Evolutionary conservation across 2,113 vertebrate genomes (phyloP), one percentile per base, ranked within the genome.

Genomic region (Percopsis transmontana): DNA sequence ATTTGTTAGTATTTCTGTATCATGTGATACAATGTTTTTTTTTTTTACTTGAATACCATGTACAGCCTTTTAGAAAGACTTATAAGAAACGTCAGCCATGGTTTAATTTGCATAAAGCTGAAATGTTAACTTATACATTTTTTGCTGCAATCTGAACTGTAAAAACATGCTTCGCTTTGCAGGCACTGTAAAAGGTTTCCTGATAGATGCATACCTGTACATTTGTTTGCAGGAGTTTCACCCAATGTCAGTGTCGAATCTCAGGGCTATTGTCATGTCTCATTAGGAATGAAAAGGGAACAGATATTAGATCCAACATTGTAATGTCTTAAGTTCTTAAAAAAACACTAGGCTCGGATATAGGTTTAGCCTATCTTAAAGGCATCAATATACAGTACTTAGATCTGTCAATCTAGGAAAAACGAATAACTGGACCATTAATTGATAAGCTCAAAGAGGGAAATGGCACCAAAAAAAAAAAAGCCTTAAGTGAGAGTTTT

Each of bases 181-280:
- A 3, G 6, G n/a, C 23, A 14, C 19, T 23, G 67, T 7, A n/a
- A 58, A 55, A 11, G 52, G 38, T 19, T 62, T 66, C 2, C 21
- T 33, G 65, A n/a, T 56, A 55, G 62, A 77, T 9, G 39, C 16
- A n/a, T 18, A 20, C 18, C 66, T n/a, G 20, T 27, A 2, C 0
- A 0, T 72, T n/a, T 62, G 59, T 64, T 57, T 50, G 57, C 40
- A 52, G 24, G 15, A 73, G 59, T 75, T 74, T 40, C 63, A 70
- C 55, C 66, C 39, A 45, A 2, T 62, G 59, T 12, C 56, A 6
- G 15, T 59, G 64, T 70, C 33, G 47, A 14, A 61, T 64, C 79
- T 87, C 83, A 82, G 81, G 85, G 63, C 66, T 79, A 33, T 66
- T 20, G n/a, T 19, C 8, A 19, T 50, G 20, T 53, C 19, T 51